Percentiles rank a stretch among this genome's conserved stretches.
Conservation (phyloP, 1,140 invertebrate species). For the Lycorma delicatula region DNA sequence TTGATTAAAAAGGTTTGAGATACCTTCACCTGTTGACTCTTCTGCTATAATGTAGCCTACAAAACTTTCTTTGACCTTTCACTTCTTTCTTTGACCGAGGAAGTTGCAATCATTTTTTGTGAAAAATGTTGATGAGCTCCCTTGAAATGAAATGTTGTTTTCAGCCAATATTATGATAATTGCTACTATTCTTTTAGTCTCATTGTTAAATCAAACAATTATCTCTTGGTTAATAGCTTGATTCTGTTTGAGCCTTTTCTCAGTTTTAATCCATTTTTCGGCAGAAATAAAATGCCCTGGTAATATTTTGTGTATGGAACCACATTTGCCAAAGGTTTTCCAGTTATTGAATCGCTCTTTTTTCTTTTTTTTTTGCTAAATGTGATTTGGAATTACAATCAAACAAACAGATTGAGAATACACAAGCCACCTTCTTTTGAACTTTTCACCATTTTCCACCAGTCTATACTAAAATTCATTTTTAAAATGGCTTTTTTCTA, state of each 20-base stretch:
- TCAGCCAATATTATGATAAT: conserved; percentile 19
- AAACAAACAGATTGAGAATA: conserved; percentile 10
- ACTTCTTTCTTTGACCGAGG: conserved; percentile 9
- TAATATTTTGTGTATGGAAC: conserved; percentile 5
- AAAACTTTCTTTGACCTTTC: conserved; percentile 14
- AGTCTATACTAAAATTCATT: conserved; percentile 4
- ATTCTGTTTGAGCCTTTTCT: conserved; percentile 1
- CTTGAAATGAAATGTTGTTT: conserved; percentile 24
- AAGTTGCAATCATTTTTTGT: conserved; percentile 25
- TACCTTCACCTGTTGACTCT: conserved; percentile 8
- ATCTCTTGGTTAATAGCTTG: conserved; percentile 2
- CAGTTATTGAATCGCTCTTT: conserved; percentile 11
- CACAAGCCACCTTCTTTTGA: conserved; percentile 9
- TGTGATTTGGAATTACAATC: not conserved
- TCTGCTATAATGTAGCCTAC: conserved; percentile 5
- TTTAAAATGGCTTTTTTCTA: conserved; percentile 4
- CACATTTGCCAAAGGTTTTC: conserved; percentile 6
- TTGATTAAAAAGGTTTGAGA: conserved; percentile 11
- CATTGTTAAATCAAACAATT: conserved; percentile 2
- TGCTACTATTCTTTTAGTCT: conserved; percentile 15
- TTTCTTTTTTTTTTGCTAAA: not conserved
- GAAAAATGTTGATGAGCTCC: conserved; percentile 17
- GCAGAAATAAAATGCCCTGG: conserved; percentile 4
- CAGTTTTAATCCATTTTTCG: conserved; percentile 2
- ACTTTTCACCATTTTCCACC: conserved; percentile 10